Evolutionary conservation across 2,888 invertebrate species (phyloP).

Genomic region (Ceraclea dissimilis): DNA sequence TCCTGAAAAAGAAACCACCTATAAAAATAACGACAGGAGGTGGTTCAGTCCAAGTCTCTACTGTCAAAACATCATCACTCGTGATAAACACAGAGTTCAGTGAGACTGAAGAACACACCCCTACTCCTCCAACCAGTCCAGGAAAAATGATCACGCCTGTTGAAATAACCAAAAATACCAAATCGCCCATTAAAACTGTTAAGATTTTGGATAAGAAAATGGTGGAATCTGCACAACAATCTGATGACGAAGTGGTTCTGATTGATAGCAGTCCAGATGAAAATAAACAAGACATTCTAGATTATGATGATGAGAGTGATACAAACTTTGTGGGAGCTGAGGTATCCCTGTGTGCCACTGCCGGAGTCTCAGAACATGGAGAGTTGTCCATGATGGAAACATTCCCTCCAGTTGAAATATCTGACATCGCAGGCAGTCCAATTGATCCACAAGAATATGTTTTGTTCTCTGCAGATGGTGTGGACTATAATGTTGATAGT

Average conservation of each 20-base stretch:
- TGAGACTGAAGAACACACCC: constrained; percentile 53
- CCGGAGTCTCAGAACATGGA: constrained; percentile 48
- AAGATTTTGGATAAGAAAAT: constrained; percentile 25
- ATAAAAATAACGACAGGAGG: constrained; percentile 29
- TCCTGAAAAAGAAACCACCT: constrained; percentile 47
- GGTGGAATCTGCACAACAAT: constrained; percentile 28
- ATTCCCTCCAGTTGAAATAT: constrained; percentile 45
- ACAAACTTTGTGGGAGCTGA: constrained; percentile 51
- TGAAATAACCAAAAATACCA: constrained; percentile 5
- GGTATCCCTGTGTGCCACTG: constrained; percentile 51
- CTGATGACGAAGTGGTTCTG: constrained; percentile 30
- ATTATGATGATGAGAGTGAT: constrained; percentile 53
- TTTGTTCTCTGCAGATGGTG: constrained; percentile 54
- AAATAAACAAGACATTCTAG: constrained; percentile 45
- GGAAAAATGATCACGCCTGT: constrained; percentile 12
- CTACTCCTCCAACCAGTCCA: constrained; percentile 49
- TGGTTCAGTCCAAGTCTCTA: constrained; percentile 30
- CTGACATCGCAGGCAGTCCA: constrained; percentile 54
- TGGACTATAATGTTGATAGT: constrained; percentile 49
- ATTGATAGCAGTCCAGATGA: constrained; percentile 38
- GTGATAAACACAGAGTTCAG: constrained; percentile 53
- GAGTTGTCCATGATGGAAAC: constrained; percentile 51
- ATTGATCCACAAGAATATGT: constrained; percentile 57
- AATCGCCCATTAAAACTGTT: constrained; percentile 28
- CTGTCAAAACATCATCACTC: constrained; percentile 40